Evolutionary conservation across 2,888 invertebrate species (phyloP).

Genomic region (Caenorhabditis afra): DNA sequence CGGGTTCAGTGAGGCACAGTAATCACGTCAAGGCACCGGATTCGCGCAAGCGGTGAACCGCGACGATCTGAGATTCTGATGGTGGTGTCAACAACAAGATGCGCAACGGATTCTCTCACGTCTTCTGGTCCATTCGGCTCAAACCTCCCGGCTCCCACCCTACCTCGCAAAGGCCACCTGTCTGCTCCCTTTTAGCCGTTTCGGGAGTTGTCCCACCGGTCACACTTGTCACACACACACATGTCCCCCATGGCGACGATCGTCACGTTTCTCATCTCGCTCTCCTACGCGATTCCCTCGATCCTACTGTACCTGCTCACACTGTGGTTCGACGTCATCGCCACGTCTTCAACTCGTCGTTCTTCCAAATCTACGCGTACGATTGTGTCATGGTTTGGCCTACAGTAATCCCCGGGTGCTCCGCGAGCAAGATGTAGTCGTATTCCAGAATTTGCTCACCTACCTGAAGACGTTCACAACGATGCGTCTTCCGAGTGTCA

Average conservation of each 20-base stretch:
- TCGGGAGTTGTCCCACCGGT: no score
- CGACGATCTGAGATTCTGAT: neutral
- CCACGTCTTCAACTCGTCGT: constrained; percentile 11
- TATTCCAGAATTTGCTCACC: constrained; percentile 21
- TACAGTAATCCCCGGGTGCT: neutral
- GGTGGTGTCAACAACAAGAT: neutral
- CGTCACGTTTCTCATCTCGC: constrained; percentile 5
- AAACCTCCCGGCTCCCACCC: no score
- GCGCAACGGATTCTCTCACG: neutral
- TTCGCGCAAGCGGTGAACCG: neutral
- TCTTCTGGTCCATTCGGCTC: no score
- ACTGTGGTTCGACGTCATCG: constrained; percentile 1
- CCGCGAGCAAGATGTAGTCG: neutral
- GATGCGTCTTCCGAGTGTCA: constrained; percentile 26
- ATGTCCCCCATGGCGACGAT: constrained; percentile 2
- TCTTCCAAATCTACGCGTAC: constrained; percentile 17
- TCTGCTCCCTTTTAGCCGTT: no score
- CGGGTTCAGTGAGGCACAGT: neutral
- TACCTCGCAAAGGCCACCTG: no score
- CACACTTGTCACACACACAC: no score
- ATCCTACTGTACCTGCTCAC: constrained; percentile 15
- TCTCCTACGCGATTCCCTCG: constrained; percentile 27
- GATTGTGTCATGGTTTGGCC: constrained; percentile 26
- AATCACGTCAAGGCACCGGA: no score
- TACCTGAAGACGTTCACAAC: constrained; percentile 26